Conservation (phyloP, 1,140 invertebrate genomes). For the Hirudo medicinalis region DNA sequence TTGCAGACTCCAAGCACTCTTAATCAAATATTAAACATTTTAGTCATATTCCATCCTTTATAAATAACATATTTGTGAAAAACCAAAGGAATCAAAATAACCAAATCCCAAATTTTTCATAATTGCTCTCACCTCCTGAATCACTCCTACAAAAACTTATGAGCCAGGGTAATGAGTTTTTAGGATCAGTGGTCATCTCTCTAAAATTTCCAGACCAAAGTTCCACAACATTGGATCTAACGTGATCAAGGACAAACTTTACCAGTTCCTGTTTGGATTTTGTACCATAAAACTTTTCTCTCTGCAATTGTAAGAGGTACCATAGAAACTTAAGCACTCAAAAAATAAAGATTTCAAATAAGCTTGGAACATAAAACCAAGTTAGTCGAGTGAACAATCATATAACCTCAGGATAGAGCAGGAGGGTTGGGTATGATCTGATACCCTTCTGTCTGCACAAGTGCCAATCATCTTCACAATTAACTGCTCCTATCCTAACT, state of each 20-base stretch:
- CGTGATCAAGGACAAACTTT: slow-evolving; percentile 38
- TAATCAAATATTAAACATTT: too few relatives aligned
- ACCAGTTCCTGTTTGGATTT: slow-evolving; percentile 37
- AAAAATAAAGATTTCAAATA: slow-evolving; percentile 6
- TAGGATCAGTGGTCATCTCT: slow-evolving; percentile 24
- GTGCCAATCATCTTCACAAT: slow-evolving; percentile 62
- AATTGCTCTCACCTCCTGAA: slow-evolving; percentile 29
- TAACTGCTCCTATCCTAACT: slow-evolving; percentile 61
- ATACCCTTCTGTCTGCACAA: slow-evolving; percentile 56
- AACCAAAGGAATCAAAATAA: too few relatives aligned
- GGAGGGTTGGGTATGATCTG: slow-evolving; percentile 55
- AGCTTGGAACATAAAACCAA: slow-evolving; percentile 2
- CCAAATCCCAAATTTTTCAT: too few relatives aligned
- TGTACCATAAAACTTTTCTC: slow-evolving; percentile 40
- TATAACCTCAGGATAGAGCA: slow-evolving; percentile 47
- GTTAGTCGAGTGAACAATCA: too few relatives aligned
- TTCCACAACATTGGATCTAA: slow-evolving; percentile 32
- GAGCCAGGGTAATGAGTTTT: slow-evolving; percentile 38
- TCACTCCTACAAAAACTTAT: slow-evolving; percentile 43
- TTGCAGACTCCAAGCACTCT: too few relatives aligned
- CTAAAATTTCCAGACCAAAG: slow-evolving; percentile 34
- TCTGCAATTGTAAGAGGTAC: slow-evolving; percentile 26
- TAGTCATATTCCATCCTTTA: too few relatives aligned
- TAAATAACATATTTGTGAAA: too few relatives aligned
- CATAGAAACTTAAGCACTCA: neutral